phyloP scores from a whole-genome alignment of 2,888 invertebrate genomes.

The Tetranychus truncatus region DNA sequence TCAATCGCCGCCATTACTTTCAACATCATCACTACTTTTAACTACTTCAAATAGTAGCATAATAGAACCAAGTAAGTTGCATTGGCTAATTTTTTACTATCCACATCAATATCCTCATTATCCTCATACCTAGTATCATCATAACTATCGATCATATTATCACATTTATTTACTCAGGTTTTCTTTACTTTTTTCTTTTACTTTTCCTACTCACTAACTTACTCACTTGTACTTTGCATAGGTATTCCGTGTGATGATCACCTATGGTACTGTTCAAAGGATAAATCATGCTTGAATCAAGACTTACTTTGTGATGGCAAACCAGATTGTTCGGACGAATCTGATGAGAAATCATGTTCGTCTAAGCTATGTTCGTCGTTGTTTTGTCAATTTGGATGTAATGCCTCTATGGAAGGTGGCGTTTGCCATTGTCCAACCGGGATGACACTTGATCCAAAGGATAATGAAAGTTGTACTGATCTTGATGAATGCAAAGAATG shows the following conservation, averaged over 20 bases:
- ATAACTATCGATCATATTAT: not conserved
- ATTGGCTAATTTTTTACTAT: not conserved
- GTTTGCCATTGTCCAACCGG: conserved; percentile 74
- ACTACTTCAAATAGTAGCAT: no score
- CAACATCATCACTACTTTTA: no score
- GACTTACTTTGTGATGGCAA: not conserved
- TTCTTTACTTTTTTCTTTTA: no score
- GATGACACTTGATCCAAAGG: conserved; percentile 58
- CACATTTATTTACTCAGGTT: no score
- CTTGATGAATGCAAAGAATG: conserved; percentile 51
- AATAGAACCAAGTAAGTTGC: no score
- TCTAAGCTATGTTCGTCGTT: conserved; percentile 59
- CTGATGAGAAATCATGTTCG: conserved; percentile 30
- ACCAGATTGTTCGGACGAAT: not conserved
- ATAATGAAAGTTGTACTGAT: conserved; percentile 66
- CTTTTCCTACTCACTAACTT: no score
- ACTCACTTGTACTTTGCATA: no score
- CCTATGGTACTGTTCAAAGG: not conserved
- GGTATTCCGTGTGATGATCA: not conserved
- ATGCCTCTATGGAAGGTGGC: conserved; percentile 70
- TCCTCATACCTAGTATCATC: not conserved
- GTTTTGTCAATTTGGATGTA: conserved; percentile 76
- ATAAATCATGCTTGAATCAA: not conserved
- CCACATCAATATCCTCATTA: not conserved
- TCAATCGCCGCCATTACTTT: no score